Conservation (phyloP, 2,797 vertebrate genomes). For the Chelonia mydas region DNA sequence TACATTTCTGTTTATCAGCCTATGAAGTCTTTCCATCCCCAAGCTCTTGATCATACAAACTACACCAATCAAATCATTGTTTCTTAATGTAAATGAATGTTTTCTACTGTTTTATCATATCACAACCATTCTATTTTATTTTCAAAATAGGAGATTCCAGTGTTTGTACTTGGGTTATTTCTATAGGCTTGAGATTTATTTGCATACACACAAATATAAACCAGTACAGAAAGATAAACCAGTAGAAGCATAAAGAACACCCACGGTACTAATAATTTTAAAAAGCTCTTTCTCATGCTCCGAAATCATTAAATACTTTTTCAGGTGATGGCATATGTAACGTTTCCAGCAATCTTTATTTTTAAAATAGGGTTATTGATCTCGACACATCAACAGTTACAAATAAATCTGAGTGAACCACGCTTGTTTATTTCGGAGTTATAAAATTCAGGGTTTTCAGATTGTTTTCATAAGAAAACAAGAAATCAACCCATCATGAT, state of each 20-base stretch:
- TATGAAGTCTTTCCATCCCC: rapidly evolving
- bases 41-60: not conserved
- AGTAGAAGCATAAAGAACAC: not conserved
- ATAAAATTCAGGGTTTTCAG: not conserved
- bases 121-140: not conserved
- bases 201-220: not conserved
- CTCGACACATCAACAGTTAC: not conserved
- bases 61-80: not conserved
- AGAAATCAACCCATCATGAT: not conserved
- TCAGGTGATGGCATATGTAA: not conserved
- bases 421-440: not conserved
- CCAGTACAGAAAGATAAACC: not conserved
- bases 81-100: not conserved
- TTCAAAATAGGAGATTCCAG: not conserved
- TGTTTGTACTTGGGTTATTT: not conserved
- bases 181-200: not conserved
- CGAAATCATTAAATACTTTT: not conserved
- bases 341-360: not conserved
- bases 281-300: not conserved
- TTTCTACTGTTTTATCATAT: not conserved
- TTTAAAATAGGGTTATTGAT: not conserved
- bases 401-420: not conserved
- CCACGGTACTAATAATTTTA: not conserved
- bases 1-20: not conserved
- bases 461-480: not conserved